These are phyloP conservation scores for Campylomormyrus numenius DNA, from an alignment of 2,113 vertebrate genomes.

Conservation along the genomic window DNA sequence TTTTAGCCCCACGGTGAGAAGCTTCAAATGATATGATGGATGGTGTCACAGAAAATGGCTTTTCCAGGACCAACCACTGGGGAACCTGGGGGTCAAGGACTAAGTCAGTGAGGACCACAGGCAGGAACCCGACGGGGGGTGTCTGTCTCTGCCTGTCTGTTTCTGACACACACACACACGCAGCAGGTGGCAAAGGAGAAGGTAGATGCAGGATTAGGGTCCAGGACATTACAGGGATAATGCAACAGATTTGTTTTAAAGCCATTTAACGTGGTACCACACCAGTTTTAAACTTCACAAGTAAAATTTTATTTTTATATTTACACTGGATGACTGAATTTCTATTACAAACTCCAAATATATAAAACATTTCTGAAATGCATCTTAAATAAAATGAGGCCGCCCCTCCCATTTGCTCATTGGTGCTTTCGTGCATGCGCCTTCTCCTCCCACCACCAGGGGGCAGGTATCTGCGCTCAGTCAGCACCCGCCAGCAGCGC, in stretches of 20 bases:
- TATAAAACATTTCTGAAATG: neutral
- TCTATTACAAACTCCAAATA: neutral
- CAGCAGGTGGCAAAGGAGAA: neutral
- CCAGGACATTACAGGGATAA: neutral
- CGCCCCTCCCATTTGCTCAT: neutral
- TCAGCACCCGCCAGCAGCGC: neutral
- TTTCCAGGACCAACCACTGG: neutral
- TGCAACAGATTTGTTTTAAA: neutral
- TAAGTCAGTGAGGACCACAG: neutral
- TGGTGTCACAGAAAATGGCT: neutral
- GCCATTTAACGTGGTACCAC: neutral
- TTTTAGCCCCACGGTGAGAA: neutral
- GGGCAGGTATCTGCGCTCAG: neutral
- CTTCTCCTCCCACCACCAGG: neutral
- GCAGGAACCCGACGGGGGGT: neutral
- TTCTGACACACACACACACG: neutral
- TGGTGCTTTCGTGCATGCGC: neutral
- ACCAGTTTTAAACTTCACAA: neutral
- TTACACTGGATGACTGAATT: neutral
- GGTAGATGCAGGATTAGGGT: neutral
- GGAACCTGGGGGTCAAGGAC: neutral
- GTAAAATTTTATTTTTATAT: neutral
- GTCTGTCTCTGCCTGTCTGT: neutral
- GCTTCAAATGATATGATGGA: neutral
- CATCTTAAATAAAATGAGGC: neutral